Conservation (phyloP, 1,140 invertebrate genomes). For the Bombyx mandarina region DNA sequence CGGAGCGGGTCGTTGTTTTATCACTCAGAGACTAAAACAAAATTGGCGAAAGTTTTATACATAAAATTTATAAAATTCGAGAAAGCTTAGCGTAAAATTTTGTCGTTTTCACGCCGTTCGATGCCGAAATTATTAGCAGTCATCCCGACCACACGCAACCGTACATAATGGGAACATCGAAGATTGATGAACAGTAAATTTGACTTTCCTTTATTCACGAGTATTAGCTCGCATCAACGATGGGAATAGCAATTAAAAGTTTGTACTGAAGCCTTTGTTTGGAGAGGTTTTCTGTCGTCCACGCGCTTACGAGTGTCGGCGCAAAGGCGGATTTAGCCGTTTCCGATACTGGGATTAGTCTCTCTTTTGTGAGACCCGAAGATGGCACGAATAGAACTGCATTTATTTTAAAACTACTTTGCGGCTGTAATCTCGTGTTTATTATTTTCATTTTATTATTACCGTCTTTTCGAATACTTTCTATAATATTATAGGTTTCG, state of each 20-base stretch:
- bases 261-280: constrained; percentile 7
- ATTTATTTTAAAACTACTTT: too few species aligned
- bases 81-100: background rate
- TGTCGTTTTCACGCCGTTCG: background rate
- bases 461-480: too few species aligned
- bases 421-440: too few species aligned
- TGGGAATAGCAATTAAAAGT: constrained; percentile 8
- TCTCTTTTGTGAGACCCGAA: background rate
- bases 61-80: too few species aligned
- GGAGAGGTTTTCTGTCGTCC: background rate
- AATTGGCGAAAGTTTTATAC: too few species aligned
- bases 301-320: background rate
- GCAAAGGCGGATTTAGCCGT: background rate
- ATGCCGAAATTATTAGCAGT: constrained; percentile 6
- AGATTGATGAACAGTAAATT: constrained; percentile 10
- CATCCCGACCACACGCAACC: constrained; percentile 5
- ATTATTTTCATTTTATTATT: too few species aligned
- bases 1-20: too few species aligned
- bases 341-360: background rate
- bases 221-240: constrained; percentile 6
- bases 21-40: too few species aligned
- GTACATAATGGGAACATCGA: constrained; percentile 3
- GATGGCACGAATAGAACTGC: too few species aligned
- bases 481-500: too few species aligned
- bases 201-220: constrained; percentile 4